A percentile compares a stretch with the other conserved stretches of the same genome.
Evolutionary conservation across 1,140 invertebrate species (phyloP).

Genomic region (Mylabris phalerata): DNA sequence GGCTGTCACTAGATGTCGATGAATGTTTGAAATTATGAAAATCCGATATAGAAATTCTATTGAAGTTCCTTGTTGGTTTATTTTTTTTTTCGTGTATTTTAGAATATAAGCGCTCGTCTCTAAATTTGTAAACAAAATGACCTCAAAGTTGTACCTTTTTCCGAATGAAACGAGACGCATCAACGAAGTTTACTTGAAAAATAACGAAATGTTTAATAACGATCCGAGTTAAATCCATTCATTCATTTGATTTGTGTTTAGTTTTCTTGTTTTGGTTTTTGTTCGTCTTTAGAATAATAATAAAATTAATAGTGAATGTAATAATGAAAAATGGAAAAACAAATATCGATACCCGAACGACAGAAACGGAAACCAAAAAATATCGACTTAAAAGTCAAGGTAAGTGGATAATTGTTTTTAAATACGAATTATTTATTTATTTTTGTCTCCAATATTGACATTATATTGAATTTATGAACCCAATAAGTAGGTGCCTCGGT

Average conservation of each 20-base stretch:
- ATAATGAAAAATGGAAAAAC: conserved; percentile 17
- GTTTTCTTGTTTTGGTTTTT: not conserved
- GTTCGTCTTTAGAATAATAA: conserved; percentile 8
- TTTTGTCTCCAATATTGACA: no score
- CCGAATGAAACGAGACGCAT: no score
- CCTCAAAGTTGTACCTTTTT: conserved; percentile 2
- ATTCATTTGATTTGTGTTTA: no score
- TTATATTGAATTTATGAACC: not conserved
- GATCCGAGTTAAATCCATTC: no score
- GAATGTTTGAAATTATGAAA: no score
- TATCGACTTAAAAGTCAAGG: conserved; percentile 17
- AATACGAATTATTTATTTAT: no score
- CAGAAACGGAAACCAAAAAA: conserved; percentile 22
- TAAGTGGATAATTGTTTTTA: not conserved
- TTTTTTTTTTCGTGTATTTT: conserved; percentile 4
- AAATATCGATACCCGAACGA: conserved; percentile 19
- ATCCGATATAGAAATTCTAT: no score
- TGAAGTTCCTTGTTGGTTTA: no score
- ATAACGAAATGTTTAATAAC: no score
- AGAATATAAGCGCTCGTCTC: conserved; percentile 7
- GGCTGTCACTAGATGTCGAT: no score
- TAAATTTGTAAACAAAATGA: conserved; percentile 17
- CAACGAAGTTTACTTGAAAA: no score
- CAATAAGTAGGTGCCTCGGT: conserved; percentile 56
- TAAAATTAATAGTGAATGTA: no score